A percentile compares a stretch with the other conserved stretches of the same genome.
Conservation (phyloP, 2,888 invertebrate species). For the Nemurella pictetii region DNA sequence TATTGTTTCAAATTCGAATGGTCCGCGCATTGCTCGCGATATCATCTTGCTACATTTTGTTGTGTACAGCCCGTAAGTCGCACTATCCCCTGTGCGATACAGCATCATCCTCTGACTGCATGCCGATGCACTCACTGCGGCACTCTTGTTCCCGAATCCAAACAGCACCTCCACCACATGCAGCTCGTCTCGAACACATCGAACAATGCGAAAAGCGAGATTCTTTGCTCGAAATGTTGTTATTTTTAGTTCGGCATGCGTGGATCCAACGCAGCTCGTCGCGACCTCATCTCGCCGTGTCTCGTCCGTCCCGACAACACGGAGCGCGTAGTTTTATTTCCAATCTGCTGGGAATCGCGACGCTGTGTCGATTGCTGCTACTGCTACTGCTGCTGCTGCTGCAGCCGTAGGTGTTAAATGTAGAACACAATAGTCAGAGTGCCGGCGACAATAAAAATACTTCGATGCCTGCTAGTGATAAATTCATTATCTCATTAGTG, state of each 20-base stretch:
- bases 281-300: background rate
- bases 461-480: background rate
- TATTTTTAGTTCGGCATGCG: conserved; percentile 10
- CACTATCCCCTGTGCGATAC: background rate
- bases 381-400: background rate
- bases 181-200: background rate
- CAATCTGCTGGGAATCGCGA: background rate
- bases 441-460: background rate
- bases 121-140: background rate
- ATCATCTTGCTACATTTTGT: background rate
- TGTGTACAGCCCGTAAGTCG: background rate
- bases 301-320: background rate
- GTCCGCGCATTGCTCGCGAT: background rate
- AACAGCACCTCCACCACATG: background rate
- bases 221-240: conserved; percentile 9
- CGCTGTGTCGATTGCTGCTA: background rate
- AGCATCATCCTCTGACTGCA: background rate
- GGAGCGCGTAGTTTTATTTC: background rate
- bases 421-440: background rate
- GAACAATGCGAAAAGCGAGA: conserved; percentile 11
- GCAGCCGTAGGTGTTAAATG: background rate
- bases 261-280: background rate
- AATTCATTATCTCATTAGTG: background rate
- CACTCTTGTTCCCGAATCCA: background rate
- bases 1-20: conserved; percentile 2